These are phyloP conservation scores for Meleagris gallopavo DNA, from an alignment of 2,113 vertebrate species.

Conservation along the genomic window DNA sequence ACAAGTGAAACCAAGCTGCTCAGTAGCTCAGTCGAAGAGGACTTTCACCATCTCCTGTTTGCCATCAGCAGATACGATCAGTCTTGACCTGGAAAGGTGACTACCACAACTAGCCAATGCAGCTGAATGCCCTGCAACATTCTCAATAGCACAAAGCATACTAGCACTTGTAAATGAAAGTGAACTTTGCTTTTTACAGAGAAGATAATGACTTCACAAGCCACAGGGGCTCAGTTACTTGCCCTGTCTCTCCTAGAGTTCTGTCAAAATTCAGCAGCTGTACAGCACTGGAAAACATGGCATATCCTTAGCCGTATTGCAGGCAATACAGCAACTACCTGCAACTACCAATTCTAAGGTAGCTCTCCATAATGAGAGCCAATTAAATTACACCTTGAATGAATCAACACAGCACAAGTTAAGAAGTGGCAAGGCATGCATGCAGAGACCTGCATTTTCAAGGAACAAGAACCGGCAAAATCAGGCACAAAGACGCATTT, in stretches of 20 bases:
- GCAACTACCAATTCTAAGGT: not conserved
- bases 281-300: not conserved
- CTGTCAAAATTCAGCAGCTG: not conserved
- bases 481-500: conserved; percentile 23
- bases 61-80: not conserved
- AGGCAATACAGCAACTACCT: not conserved
- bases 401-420: conserved; percentile 57
- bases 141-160: not conserved
- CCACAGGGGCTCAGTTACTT: not conserved
- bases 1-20: not conserved
- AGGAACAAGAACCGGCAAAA: conserved; percentile 39
- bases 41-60: not conserved
- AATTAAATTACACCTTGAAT: conserved; percentile 1
- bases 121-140: not conserved
- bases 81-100: not conserved
- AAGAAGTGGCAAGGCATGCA: conserved; percentile 22
- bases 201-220: not conserved
- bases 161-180: not conserved
- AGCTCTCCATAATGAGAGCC: conserved; percentile 14
- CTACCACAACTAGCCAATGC: fast-evolving
- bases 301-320: not conserved
- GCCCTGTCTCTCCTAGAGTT: not conserved
- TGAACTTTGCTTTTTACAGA: fast-evolving
- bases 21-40: not conserved
- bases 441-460: conserved; percentile 59